These are phyloP conservation scores for Drosophila nebulosa DNA, from an alignment of 1,140 invertebrate genomes.

Conservation along the genomic window DNA sequence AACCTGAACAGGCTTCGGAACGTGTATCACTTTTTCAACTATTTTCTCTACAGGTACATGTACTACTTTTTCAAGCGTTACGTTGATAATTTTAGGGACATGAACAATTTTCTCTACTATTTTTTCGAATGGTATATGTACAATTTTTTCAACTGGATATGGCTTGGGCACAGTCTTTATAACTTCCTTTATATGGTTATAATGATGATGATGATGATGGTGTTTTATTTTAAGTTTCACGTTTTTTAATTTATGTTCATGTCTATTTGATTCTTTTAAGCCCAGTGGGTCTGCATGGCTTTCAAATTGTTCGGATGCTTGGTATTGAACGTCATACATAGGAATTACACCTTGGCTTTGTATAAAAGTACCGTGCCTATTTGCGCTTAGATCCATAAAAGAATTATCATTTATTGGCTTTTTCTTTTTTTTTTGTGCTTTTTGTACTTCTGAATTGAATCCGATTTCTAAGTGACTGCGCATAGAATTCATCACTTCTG, in stretches of 20 bases:
- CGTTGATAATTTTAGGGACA: constrained; percentile 57
- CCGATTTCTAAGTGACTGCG: neutral
- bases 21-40: constrained; percentile 75
- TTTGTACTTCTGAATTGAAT: constrained; percentile 1
- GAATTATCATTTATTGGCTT: constrained; percentile 2
- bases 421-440: constrained; percentile 11
- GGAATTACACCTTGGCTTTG: constrained; percentile 60
- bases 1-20: constrained; percentile 70
- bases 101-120: constrained; percentile 72
- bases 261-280: neutral
- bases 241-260: constrained; percentile 23
- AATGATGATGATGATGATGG: constrained; percentile 85
- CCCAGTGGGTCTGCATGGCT: constrained; percentile 17
- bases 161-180: constrained; percentile 82
- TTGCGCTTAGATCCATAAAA: constrained; percentile 4
- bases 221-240: constrained; percentile 83
- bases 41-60: constrained; percentile 84
- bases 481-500: neutral
- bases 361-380: constrained; percentile 37
- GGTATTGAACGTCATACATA: constrained; percentile 36
- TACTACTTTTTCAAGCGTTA: constrained; percentile 82
- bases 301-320: constrained; percentile 36
- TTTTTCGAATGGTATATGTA: constrained; percentile 79
- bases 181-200: constrained; percentile 84
- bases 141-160: constrained; percentile 82